These are phyloP conservation scores for Psephotus haematonotus DNA, from an alignment of 2,113 vertebrate genomes.

Conservation along the genomic window DNA sequence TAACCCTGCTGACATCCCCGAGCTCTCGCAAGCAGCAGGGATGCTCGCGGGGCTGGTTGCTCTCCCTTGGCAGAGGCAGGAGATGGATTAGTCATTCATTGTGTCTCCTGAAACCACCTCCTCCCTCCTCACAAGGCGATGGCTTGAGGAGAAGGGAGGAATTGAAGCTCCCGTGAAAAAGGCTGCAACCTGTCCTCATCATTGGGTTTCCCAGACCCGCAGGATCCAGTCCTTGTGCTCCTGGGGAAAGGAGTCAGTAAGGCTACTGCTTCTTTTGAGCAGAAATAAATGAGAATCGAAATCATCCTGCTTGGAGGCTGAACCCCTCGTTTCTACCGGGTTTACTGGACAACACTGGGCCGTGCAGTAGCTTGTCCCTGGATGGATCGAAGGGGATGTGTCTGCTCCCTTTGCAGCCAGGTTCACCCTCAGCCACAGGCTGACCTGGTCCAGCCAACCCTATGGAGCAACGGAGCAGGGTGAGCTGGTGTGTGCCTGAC, in stretches of 20 bases:
- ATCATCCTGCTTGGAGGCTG: background rate
- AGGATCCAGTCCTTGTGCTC: background rate
- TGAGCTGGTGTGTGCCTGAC: background rate
- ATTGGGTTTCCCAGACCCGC: background rate
- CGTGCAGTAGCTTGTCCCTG: background rate
- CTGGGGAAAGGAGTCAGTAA: background rate
- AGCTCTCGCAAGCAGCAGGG: background rate
- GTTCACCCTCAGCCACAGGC: fast-evolving
- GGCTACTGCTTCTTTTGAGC: background rate
- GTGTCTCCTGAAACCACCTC: conserved; percentile 33
- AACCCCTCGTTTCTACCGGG: background rate
- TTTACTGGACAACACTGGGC: background rate
- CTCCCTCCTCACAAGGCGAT: background rate
- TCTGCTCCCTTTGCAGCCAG: background rate
- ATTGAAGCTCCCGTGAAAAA: background rate
- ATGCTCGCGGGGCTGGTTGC: conserved; percentile 22
- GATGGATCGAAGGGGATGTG: background rate
- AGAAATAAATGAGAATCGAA: background rate
- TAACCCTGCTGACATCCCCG: background rate
- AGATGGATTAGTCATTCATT: conserved; percentile 1
- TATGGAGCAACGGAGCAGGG: background rate
- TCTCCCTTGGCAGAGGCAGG: conserved; percentile 34
- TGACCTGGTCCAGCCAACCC: background rate
- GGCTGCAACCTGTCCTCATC: background rate
- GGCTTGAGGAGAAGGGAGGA: background rate